Evolutionary conservation across 2,113 vertebrate species (phyloP), one percentile per base, ranked within the genome.

Genomic region (Haemorhous mexicanus): DNA sequence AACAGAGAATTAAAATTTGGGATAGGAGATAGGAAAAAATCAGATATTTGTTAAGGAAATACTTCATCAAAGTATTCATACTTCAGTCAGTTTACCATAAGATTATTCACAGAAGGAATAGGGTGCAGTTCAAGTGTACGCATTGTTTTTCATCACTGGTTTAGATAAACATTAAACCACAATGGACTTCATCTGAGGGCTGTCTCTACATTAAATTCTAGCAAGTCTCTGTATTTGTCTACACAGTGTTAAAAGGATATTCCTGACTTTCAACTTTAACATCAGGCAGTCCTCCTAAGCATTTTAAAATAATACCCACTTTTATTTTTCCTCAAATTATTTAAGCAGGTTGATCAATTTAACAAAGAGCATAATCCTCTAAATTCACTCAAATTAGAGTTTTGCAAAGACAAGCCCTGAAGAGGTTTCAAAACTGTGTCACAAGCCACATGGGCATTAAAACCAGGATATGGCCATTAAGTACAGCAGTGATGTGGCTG

Each of bases 301-400:
- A 70, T 95, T 95, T 94, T 70, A 76, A 90, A 95, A 90, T 82
- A 84, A 73, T 27, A n/a, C 5, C 8, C 11, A 24, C 33, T 94
- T 67, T 89, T 50, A 50, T 66, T 87, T 95, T 88, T 50, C 49
- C 81, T 44, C 52, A 76, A 79, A 84, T 53, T 90, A 87, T 94
- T 95, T 93, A 82, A 95, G 50, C 30, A 70, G n/a, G 43, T 75
- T 87, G 58, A 91, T 96, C 89, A 79, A 95, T 88, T 93, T 63
- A 67, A 46, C 1, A 1, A 77, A 67, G 11, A 68, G 41, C 58
- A 67, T 66, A 89, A 88, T 59, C 49, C 16, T 87, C 47, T 93
- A 76, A 94, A 79, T 77, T 91, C 44, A 75, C 15, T 74, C 64
- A 70, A 95, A 82, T 53, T 8, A 87, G 23, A 4, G 13, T n/a